Conservation (phyloP, 1,140 invertebrate genomes). For the Megathymus violae region DNA sequence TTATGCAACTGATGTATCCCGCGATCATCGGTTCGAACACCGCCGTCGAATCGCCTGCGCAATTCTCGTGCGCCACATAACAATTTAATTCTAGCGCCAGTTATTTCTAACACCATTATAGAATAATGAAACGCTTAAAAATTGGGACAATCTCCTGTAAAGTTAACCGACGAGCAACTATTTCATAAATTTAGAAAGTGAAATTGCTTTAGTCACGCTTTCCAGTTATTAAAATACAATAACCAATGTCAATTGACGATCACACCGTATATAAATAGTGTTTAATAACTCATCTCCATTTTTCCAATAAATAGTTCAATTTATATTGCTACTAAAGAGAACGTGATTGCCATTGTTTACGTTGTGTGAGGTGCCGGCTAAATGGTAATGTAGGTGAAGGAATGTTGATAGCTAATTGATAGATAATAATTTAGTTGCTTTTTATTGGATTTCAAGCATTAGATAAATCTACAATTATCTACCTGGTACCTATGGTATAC, state of each 20-base stretch:
- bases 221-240: slow-evolving; percentile 13
- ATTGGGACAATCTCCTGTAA: no score
- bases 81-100: no score
- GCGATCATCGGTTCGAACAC: slow-evolving; percentile 40
- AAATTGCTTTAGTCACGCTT: neutral
- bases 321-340: neutral
- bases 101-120: no score
- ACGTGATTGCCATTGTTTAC: no score
- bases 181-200: slow-evolving; percentile 12
- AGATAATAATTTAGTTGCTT: no score
- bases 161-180: neutral
- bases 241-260: neutral
- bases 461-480: no score
- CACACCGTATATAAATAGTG: slow-evolving; percentile 12
- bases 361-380: no score
- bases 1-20: slow-evolving; percentile 72
- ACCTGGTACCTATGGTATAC: no score
- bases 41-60: neutral
- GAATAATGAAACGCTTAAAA: no score
- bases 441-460: no score
- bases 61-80: neutral
- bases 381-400: no score
- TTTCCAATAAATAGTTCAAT: neutral
- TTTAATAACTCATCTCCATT: neutral
- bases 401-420: no score